A percentile compares a stretch with the other conserved stretches of the same genome.
Evolutionary conservation across 2,888 invertebrate genomes (phyloP).

Genomic region (Cyrtodaria siliqua): DNA sequence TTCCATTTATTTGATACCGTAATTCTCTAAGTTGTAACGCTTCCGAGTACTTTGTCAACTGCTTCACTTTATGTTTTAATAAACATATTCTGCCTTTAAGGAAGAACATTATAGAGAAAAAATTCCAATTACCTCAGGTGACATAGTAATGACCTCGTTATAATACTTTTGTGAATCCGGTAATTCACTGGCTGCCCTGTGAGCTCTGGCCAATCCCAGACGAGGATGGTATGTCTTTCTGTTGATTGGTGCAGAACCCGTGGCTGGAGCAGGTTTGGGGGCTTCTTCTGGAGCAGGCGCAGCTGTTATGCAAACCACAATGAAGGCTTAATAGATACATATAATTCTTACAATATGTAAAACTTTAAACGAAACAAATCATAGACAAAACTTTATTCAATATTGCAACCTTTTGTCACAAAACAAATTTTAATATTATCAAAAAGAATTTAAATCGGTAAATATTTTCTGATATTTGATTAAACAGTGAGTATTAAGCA

Average conservation of each 20-base stretch:
- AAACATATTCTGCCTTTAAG: too few relatives aligned
- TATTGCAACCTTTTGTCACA: background rate
- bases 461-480: too few relatives aligned
- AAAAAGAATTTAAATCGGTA: background rate
- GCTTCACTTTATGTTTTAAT: too few relatives aligned
- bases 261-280: constrained; percentile 34
- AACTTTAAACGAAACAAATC: background rate
- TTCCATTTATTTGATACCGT: too few relatives aligned
- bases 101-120: too few relatives aligned
- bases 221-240: constrained; percentile 79
- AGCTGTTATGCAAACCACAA: constrained; percentile 16
- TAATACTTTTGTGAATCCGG: constrained; percentile 82
- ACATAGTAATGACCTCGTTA: constrained; percentile 82
- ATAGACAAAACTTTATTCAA: too few relatives aligned
- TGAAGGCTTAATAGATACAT: background rate
- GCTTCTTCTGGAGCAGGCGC: constrained; percentile 26
- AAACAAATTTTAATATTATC: background rate
- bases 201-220: constrained; percentile 82
- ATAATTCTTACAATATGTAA: background rate
- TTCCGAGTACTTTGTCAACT: too few relatives aligned
- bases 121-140: constrained; percentile 80
- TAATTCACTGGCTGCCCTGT: constrained; percentile 72
- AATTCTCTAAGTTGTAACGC: too few relatives aligned
- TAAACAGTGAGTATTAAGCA: too few relatives aligned
- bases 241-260: constrained; percentile 76